Percentiles rank a stretch among this genome's conserved stretches.
Conservation (phyloP, 2,113 vertebrate species). For the Podarcis raffonei region DNA sequence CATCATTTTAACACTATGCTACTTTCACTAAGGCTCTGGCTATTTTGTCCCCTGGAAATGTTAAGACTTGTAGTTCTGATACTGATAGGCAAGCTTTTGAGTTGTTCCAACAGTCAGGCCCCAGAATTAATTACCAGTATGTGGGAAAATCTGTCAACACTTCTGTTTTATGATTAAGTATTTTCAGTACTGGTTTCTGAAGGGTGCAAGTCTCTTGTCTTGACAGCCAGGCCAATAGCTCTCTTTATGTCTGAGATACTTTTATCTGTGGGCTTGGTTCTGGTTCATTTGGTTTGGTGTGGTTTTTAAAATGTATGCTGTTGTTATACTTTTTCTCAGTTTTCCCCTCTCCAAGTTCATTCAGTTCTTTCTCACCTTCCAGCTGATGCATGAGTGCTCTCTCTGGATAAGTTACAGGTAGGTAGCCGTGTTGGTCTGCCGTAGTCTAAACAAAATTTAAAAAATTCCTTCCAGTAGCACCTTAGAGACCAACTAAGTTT, state of each 20-base stretch:
- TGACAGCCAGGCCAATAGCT: not conserved
- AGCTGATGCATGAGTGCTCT: not conserved
- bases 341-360: not conserved
- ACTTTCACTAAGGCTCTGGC: not conserved
- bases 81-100: not conserved
- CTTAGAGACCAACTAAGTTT: no score
- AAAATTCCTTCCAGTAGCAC: no score
- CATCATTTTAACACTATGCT: not conserved
- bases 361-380: not conserved
- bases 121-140: not conserved
- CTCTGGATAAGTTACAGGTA: not conserved
- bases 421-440: no score
- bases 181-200: not conserved
- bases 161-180: not conserved
- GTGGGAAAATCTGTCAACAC: not conserved
- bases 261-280: not conserved
- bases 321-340: not conserved
- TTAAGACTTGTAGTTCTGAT: not conserved
- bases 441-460: no score
- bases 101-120: not conserved
- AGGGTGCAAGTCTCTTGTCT: not conserved
- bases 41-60: not conserved
- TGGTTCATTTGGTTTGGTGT: not conserved
- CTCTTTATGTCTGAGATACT: not conserved
- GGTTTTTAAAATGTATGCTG: not conserved